A percentile compares a stretch with the other conserved stretches of the same genome.
These are phyloP conservation scores for Toxostoma redivivum DNA, from an alignment of 2,113 vertebrate species.

Conservation along the genomic window DNA sequence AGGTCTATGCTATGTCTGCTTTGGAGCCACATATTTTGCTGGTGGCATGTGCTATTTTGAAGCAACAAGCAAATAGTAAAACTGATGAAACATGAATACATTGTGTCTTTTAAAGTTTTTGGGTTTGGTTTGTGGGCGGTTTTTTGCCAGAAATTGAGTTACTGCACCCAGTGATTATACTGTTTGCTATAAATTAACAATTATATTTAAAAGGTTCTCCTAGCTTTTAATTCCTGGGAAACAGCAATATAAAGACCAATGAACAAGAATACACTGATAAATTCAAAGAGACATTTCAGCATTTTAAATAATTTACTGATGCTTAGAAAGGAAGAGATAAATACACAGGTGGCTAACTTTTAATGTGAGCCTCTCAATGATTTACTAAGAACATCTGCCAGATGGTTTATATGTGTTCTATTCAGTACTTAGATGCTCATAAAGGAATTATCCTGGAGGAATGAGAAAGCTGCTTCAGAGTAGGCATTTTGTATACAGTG, in stretches of 20 bases:
- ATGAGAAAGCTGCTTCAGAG: background rate
- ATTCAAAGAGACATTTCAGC: slow-evolving; percentile 50
- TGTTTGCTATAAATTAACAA: background rate
- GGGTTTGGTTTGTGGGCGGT: fast-evolving
- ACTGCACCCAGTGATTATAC: background rate
- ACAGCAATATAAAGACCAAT: background rate
- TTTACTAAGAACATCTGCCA: slow-evolving; percentile 68
- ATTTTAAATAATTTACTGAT: slow-evolving; percentile 53
- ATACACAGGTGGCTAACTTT: slow-evolving; percentile 44
- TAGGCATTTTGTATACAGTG: background rate
- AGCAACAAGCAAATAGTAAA: background rate
- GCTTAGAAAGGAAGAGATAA: slow-evolving; percentile 35
- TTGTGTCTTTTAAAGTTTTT: background rate
- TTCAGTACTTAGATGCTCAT: background rate
- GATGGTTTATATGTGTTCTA: background rate
- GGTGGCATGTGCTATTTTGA: background rate
- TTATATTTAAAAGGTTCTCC: background rate
- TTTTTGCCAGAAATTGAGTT: background rate
- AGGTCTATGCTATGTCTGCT: background rate
- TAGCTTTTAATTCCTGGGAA: background rate
- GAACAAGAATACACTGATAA: background rate
- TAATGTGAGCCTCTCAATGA: slow-evolving; percentile 40
- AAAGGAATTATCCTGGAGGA: background rate
- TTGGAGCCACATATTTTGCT: background rate
- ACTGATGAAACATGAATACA: background rate